Evolutionary conservation across 1,140 invertebrate genomes (phyloP).

Genomic region (Cryptotermes secundus): DNA sequence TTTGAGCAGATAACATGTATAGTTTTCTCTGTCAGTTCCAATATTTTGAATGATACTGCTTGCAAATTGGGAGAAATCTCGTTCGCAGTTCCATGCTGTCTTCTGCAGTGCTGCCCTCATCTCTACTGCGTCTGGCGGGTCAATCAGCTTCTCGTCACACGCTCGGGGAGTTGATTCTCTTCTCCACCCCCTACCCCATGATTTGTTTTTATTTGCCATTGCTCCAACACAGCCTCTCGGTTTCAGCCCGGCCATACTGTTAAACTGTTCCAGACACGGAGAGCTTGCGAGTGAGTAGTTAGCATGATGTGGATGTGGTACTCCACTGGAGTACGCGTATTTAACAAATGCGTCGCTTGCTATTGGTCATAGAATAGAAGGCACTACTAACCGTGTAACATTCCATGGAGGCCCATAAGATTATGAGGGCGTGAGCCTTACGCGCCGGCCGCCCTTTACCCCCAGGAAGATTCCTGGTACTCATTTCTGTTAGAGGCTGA

Average conservation of each 20-base stretch:
- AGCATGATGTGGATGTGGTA: too few species aligned
- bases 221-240: not conserved
- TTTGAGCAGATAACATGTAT: not conserved
- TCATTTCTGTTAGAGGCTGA: too few species aligned
- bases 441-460: too few species aligned
- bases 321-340: too few species aligned
- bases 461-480: too few species aligned
- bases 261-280: too few species aligned
- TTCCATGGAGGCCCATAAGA: too few species aligned
- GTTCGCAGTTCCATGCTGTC: not conserved
- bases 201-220: not conserved
- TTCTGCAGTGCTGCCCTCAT: constrained; percentile 10
- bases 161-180: not conserved
- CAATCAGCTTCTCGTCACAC: constrained; percentile 23
- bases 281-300: too few species aligned
- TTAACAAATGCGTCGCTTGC: too few species aligned
- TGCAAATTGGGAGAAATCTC: not conserved
- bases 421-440: too few species aligned
- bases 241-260: not conserved
- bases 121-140: constrained; percentile 22
- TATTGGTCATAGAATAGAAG: too few species aligned
- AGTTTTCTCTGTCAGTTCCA: not conserved
- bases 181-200: not conserved
- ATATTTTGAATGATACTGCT: not conserved
- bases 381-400: too few species aligned